Percentiles rank a stretch among this genome's conserved stretches.
These are phyloP conservation scores for Poecilia gillii DNA, from an alignment of 2,797 vertebrate species.

Conservation along the genomic window DNA sequence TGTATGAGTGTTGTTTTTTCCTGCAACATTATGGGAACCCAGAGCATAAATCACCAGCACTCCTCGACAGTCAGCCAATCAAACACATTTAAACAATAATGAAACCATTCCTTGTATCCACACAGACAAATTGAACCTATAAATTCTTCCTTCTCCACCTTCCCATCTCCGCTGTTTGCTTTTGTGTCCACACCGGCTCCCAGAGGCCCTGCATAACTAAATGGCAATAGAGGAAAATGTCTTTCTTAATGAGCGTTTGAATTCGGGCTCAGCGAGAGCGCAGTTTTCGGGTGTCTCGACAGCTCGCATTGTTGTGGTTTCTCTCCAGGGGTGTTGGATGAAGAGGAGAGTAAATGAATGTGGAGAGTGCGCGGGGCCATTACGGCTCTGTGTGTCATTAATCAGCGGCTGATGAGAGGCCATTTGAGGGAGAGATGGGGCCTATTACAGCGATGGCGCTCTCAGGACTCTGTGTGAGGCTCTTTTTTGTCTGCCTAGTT, in stretches of 20 bases:
- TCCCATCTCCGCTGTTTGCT: conserved; percentile 44
- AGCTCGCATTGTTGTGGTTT: conserved; percentile 58
- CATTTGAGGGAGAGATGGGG: conserved; percentile 66
- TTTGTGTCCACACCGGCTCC: conserved; percentile 50
- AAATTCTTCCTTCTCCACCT: conserved; percentile 42
- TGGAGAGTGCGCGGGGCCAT: conserved; percentile 59
- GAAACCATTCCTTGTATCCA: conserved; percentile 59
- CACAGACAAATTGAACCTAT: conserved; percentile 52
- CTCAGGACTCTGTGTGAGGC: conserved; percentile 55
- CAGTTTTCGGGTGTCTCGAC: conserved; percentile 51
- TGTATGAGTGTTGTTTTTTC: conserved; percentile 2
- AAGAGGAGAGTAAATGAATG: conserved; percentile 67
- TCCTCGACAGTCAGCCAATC: conserved; percentile 56
- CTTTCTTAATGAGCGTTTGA: conserved; percentile 72
- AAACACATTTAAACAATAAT: conserved; percentile 62
- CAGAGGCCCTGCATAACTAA: conserved; percentile 53
- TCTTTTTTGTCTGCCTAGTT: conserved; percentile 45
- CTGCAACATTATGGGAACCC: conserved; percentile 24
- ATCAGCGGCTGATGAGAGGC: conserved; percentile 76
- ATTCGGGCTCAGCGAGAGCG: conserved; percentile 48
- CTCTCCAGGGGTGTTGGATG: conserved; percentile 63
- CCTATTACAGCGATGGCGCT: conserved; percentile 63
- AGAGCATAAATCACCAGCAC: conserved; percentile 48
- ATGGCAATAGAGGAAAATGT: conserved; percentile 57
- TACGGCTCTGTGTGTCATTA: conserved; percentile 71